Percentiles rank a stretch among this genome's conserved stretches.
These are phyloP conservation scores for Alcedo atthis DNA, from an alignment of 2,797 vertebrate genomes.

Conservation along the genomic window DNA sequence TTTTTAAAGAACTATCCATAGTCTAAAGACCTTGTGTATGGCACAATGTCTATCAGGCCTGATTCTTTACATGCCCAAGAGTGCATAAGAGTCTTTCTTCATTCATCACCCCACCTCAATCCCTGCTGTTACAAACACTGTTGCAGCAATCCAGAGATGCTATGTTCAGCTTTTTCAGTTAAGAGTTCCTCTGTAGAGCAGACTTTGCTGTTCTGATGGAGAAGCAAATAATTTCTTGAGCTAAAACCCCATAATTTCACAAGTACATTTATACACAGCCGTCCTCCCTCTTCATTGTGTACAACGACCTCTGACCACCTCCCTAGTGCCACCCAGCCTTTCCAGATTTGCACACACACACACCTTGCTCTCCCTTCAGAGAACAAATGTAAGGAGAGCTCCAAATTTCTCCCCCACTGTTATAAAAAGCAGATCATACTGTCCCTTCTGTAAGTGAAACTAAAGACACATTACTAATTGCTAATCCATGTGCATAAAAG, in stretches of 20 bases:
- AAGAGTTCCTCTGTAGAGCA: background rate
- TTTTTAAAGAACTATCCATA: background rate
- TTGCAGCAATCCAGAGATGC: background rate
- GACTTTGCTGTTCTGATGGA: background rate
- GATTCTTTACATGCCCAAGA: background rate
- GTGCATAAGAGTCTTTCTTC: background rate
- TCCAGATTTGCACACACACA: background rate
- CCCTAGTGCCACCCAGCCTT: background rate
- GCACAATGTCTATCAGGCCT: background rate
- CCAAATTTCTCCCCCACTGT: background rate
- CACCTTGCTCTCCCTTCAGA: background rate
- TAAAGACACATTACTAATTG: background rate
- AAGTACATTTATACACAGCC: background rate
- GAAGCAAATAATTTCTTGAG: background rate
- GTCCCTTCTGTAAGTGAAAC: background rate
- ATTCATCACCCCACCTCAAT: background rate
- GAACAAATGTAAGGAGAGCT: background rate
- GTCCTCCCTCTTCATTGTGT: background rate
- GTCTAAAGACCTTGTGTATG: accelerated
- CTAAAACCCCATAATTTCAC: background rate
- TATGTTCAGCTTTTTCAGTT: background rate
- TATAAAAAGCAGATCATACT: background rate
- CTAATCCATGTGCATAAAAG: background rate
- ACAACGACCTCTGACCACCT: background rate
- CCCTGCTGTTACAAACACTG: background rate